A percentile compares a stretch with the other conserved stretches of the same genome.
Evolutionary conservation across 35 echinoderm and acorn worm species (phyloP).

Genomic region (Ophiothrix spiculata): DNA sequence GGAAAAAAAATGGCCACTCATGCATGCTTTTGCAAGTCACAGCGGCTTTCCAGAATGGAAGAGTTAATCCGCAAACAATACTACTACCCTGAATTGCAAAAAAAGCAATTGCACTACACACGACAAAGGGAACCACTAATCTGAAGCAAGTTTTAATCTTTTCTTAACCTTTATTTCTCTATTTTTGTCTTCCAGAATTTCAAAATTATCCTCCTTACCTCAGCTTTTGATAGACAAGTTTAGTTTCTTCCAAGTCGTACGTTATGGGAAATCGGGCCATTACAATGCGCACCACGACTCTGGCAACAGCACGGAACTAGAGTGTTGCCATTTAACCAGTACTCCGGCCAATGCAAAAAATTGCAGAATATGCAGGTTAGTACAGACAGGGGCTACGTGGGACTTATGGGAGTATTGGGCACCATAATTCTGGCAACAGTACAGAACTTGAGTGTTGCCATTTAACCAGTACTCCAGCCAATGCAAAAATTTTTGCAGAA

Average conservation of each 20-base stretch:
- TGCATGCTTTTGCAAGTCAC: neutral
- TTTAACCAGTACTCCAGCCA: constrained; percentile 20
- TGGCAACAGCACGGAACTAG: constrained; percentile 26
- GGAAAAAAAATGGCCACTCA: neutral
- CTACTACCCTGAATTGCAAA: too few relatives aligned
- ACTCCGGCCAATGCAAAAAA: too few relatives aligned
- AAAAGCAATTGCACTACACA: too few relatives aligned
- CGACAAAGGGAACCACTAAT: neutral
- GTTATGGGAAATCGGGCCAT: constrained; percentile 71
- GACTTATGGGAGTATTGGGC: too few relatives aligned
- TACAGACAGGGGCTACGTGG: too few relatives aligned
- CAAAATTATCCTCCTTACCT: constrained; percentile 46
- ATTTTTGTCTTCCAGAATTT: constrained; percentile 40
- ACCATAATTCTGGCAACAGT: constrained; percentile 69
- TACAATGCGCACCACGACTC: constrained; percentile 96
- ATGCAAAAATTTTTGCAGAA: constrained; percentile 70
- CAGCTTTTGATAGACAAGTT: constrained; percentile 68
- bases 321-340: constrained; percentile 67
- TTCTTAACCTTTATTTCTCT: too few relatives aligned
- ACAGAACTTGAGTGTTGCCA: constrained; percentile 66
- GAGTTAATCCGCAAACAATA: too few relatives aligned
- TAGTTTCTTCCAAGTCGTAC: constrained; percentile 88
- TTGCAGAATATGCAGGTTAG: constrained; percentile 83
- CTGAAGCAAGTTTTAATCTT: neutral
- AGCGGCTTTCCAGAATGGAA: too few relatives aligned